These are phyloP conservation scores for Drosophila subobscura DNA, from an alignment of 1,140 invertebrate species.

Conservation along the genomic window DNA sequence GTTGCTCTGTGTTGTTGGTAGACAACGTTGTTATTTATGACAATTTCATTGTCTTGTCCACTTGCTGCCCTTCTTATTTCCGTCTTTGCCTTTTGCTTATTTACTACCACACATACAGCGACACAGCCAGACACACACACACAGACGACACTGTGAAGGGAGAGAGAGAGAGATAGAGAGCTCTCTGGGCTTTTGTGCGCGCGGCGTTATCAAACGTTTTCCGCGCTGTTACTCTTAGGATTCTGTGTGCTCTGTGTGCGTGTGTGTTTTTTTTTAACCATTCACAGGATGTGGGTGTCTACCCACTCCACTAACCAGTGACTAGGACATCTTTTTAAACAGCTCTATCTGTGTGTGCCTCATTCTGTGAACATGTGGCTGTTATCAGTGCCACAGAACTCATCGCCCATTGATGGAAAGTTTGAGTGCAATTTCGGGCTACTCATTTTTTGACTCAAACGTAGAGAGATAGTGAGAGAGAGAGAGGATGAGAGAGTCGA, in stretches of 20 bases:
- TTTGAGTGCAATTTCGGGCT: slow-evolving; percentile 65
- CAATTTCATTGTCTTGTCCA: slow-evolving; percentile 81
- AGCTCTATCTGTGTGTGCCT: slow-evolving; percentile 42
- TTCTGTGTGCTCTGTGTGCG: slow-evolving; percentile 17
- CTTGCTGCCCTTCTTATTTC: slow-evolving; percentile 75
- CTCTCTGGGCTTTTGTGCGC: slow-evolving; percentile 59
- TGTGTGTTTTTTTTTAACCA: slow-evolving; percentile 4
- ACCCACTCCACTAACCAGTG: background rate
- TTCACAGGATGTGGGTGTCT: slow-evolving; percentile 14
- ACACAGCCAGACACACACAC: slow-evolving; percentile 6
- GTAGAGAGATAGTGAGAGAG: slow-evolving; percentile 18
- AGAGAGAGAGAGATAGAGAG: slow-evolving; percentile 28
- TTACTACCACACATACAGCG: slow-evolving; percentile 42
- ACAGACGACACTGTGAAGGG: slow-evolving; percentile 10
- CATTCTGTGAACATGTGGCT: slow-evolving; percentile 26
- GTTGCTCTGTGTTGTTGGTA: slow-evolving; percentile 54
- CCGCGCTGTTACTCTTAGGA: slow-evolving; percentile 73
- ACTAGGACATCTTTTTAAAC: slow-evolving; percentile 64
- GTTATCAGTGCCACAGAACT: slow-evolving; percentile 74
- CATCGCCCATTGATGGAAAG: slow-evolving; percentile 76
- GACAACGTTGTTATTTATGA: slow-evolving; percentile 77
- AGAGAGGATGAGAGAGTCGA: slow-evolving; percentile 22
- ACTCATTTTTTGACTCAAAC: slow-evolving; percentile 9
- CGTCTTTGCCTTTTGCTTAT: slow-evolving; percentile 73
- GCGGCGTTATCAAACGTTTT: slow-evolving; percentile 75